Base-by-base conservation (phyloP, 2,888 invertebrate species). In the Diaphora mendica region DNA sequence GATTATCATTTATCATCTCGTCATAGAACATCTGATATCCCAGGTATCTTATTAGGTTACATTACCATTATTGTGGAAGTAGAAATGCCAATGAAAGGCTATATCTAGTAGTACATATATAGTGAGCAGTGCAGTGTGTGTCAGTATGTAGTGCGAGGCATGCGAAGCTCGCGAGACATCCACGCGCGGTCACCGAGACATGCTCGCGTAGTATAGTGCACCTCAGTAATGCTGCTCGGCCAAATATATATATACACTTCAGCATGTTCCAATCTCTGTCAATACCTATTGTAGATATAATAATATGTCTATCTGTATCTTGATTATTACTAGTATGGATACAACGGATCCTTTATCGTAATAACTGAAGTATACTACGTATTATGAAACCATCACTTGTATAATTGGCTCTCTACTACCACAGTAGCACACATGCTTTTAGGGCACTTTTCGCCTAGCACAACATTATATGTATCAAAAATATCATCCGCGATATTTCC, bases 161-260 rank as follows among this genome's bases (percentile, higher is more conserved):
- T 77, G 82, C 74, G 55, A 30, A 78, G 79, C 77, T 11, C 79
- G 83, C 79, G 77, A 78, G 77, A 68, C 74, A 70, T 39, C 30
- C 33, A 70, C 73, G 71, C 72, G 80, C 79, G 77, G 77, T 71
- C 71, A 26, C 68, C 66, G 67, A 67, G 62, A 51, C 44, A 30
- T 26, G 44, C 30, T n/a, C 55, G n/a, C 68, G 26, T 64, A 35
- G 26, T 39, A 23, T 55, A 55, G 65, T 35, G 39, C 65, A 39
- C 26, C 51, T 30, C 30, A 64, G 44, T 70, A 30, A 64, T 68
- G 68, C 23, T 33, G n/a, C 59, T 59, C 59, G 13, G 23, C 51
- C 30, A 30, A 68, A 68, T 33, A 48, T 13, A 68, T 33, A 48
- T 13, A 68, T n/a, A 68, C 68, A 51, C 23, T 68, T 68, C 20